Evolutionary conservation across 1,140 invertebrate species (phyloP).

Genomic region (Gryon sp.): DNA sequence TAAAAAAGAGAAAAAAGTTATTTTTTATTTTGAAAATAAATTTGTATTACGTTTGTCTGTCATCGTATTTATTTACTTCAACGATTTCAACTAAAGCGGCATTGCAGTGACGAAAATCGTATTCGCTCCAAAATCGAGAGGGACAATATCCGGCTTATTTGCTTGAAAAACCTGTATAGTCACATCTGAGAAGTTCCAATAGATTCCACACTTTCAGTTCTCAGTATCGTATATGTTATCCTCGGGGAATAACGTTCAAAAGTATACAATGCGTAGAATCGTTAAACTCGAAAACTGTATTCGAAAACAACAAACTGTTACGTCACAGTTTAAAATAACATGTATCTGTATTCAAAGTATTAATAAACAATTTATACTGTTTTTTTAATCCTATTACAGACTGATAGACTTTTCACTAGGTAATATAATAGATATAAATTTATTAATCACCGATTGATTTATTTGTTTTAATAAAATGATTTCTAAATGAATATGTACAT

Average conservation of each 20-base stretch:
- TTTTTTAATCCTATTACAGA: no score
- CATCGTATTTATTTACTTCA: slow-evolving; percentile 15
- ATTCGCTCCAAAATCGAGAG: slow-evolving; percentile 29
- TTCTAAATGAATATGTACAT: no score
- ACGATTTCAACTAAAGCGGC: neutral
- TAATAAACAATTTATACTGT: no score
- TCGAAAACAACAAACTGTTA: slow-evolving; percentile 3
- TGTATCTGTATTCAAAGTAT: no score
- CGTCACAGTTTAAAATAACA: no score
- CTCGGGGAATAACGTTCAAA: slow-evolving; percentile 5
- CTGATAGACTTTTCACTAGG: no score
- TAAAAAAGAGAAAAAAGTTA: no score
- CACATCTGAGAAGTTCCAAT: slow-evolving; percentile 26
- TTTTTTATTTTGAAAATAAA: slow-evolving; percentile 2
- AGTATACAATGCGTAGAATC: slow-evolving; percentile 19
- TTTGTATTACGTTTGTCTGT: neutral
- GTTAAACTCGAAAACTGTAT: slow-evolving; percentile 3
- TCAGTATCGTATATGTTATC: slow-evolving; percentile 9
- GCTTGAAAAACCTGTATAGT: slow-evolving; percentile 36
- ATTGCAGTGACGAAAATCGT: slow-evolving; percentile 28
- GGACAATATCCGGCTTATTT: slow-evolving; percentile 52
- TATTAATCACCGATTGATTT: no score
- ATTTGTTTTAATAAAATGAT: no score
- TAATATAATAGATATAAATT: no score
- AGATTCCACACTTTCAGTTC: slow-evolving; percentile 33